Base-by-base conservation (phyloP, 2,797 vertebrate species). In the Peromyscus nudipes region DNA sequence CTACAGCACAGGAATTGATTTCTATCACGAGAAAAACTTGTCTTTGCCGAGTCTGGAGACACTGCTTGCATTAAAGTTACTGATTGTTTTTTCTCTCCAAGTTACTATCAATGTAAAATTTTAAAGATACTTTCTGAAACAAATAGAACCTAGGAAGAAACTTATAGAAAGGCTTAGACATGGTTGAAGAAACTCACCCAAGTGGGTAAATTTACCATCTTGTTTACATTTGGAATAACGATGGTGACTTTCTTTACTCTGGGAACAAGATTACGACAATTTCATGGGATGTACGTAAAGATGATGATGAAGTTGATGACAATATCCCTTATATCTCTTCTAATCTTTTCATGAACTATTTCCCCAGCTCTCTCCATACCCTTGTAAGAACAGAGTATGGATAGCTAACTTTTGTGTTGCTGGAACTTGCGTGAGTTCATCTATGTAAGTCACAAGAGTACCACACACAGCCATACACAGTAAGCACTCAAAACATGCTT, bases 11-110 rank as follows among this genome's bases (percentile, higher is more conserved):
- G 86, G 92, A 95, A 43, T 94, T 96, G 31, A 46, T 96, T 98
- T 96, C 85, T 96, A 86, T 96, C 37, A 65, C 60, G 46, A 98
- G 75, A 91, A 98, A 96, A 97, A 92, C 40, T 96, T 95, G 62
- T 92, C 71, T 98, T 97, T 76, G 34, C 92, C 84, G 8, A 77
- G 79, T 88, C 79, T 96, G 49, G 96, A 81, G 64, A 93, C 14
- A 79, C 23, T 76, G 52, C 65, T 91, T 84, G 76, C 12, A 91
- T 12, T 6, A 34, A 79, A 95, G 94, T 76, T 89, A 79, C 69
- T 62, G 1, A 49, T 17, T 87, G 93, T 94, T 95, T 95, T 92
- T 94, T 73, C 71, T 19, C 14, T 31, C 46, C 43, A 64, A 76
- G 17, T 73, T 55, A 62, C 60, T 71, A 82, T 84, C 9, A 46